Conservation (phyloP, 2,888 invertebrate genomes). For the Pocota personata region DNA sequence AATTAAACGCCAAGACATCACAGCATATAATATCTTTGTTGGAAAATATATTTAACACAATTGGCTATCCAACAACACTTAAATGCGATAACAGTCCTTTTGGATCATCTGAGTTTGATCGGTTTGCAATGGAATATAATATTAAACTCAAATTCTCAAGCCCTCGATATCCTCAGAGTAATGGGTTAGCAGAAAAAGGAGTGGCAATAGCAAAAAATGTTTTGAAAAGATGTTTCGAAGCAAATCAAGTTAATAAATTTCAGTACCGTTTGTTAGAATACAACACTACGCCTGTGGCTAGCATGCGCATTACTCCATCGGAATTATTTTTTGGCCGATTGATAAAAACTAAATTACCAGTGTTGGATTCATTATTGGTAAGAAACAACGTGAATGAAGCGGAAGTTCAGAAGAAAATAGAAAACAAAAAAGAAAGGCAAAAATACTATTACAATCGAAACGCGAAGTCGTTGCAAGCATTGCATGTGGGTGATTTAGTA, state of each 20-base stretch:
- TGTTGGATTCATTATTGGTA: background rate
- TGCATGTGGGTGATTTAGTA: background rate
- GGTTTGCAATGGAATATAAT: constrained; percentile 31
- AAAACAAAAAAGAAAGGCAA: background rate
- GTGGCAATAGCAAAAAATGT: constrained; percentile 1
- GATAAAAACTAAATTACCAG: constrained; percentile 30
- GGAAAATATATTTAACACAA: constrained; percentile 51
- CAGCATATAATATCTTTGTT: constrained; percentile 13
- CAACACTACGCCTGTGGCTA: constrained; percentile 39
- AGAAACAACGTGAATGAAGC: background rate
- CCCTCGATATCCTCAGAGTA: constrained; percentile 63
- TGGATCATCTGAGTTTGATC: constrained; percentile 45
- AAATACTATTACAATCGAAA: too few species aligned
- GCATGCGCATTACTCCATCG: constrained; percentile 42
- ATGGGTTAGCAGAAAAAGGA: too few species aligned
- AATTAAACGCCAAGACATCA: constrained; percentile 13
- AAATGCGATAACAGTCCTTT: constrained; percentile 44
- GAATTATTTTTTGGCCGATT: constrained; percentile 54
- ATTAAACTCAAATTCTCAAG: constrained; percentile 50
- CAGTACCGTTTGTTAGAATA: constrained; percentile 40
- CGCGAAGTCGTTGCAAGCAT: background rate
- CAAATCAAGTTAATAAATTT: constrained; percentile 22
- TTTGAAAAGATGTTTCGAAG: constrained; percentile 53
- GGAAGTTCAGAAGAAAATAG: background rate
- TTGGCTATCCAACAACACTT: too few species aligned